Percentiles rank a stretch among this genome's conserved stretches.
Conservation (phyloP, 2,113 vertebrate genomes). For the Mirza zaza region DNA sequence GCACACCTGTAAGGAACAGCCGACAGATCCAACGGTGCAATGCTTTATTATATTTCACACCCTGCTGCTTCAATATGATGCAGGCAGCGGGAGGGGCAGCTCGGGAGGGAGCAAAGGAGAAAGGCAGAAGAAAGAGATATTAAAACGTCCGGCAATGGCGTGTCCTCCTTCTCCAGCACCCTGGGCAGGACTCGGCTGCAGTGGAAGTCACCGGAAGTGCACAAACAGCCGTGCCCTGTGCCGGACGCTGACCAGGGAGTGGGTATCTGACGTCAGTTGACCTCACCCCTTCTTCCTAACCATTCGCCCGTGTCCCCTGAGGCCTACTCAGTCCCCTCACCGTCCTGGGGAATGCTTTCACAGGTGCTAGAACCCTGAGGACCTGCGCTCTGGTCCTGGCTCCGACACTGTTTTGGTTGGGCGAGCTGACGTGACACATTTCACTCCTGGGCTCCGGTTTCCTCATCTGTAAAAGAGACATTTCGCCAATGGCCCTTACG, state of each 20-base stretch:
- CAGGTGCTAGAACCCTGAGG: background rate
- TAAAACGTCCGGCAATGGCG: conserved; percentile 6
- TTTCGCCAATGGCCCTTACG: background rate
- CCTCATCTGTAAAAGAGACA: background rate
- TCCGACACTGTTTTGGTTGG: background rate
- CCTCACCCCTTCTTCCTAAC: background rate
- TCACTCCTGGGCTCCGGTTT: background rate
- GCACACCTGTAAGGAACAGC: conserved; percentile 94
- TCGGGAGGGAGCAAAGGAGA: conserved; percentile 76
- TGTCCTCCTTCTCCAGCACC: conserved; percentile 28
- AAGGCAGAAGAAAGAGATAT: conserved; percentile 60
- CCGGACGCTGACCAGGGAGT: background rate
- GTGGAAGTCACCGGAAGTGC: background rate
- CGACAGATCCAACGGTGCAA: conserved; percentile 96
- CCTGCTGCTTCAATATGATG: conserved; percentile 90
- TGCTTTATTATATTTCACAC: conserved; percentile 99
- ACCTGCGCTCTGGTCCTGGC: background rate
- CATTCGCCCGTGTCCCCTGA: background rate
- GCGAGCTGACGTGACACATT: background rate
- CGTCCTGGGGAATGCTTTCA: background rate
- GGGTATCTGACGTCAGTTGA: background rate
- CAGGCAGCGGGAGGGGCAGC: conserved; percentile 66
- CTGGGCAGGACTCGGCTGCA: background rate
- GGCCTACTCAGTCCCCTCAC: background rate
- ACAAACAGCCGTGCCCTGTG: background rate